Base-by-base conservation (phyloP, 1,140 invertebrate genomes). In the Propsilocerus akamusi region DNA sequence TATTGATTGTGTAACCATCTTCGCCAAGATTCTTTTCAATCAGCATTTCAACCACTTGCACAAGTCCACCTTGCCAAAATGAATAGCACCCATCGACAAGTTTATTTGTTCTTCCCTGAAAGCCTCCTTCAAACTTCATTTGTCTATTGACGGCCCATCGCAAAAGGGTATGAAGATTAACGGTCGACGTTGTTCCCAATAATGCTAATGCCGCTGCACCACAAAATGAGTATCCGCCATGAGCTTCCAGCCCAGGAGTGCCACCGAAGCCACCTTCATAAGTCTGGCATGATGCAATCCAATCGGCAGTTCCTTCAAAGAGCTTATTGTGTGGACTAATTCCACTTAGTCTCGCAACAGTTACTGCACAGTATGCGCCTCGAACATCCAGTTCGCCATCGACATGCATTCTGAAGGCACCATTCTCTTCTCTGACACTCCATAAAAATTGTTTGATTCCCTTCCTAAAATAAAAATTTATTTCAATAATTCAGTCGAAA, bases 241-340 rank as follows among this genome's bases (percentile, higher is more conserved):
- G 96, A 20, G 96, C 96, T 70, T 99, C 96, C 74, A 92, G 80
- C 11, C 87, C 90, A 17, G 94, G 95, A 59, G 75, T 81, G 1
- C 92, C 94, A 48, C 83, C 85, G 75, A 99, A 98, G 1, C 96
- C 96, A 47, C 96, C 96, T 72, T 99, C 96, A 71, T 97, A 99
- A 1, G 93, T 97, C 66, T 97, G 93, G 72, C 93, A 97, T 53
- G 81, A 76, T 1, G 82, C 71, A 57, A 97, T 82, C 91, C 93
- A 99, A 59, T 93, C 80, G 3, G 84, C 83, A 5, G 88, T 88
- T 34, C 78, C 78, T 55, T 83, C 75, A 70, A 95, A 93, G 37
- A 98, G 66, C 20, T 76, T 76, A 50, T 77, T 78, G 20, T 60
- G 63, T 10, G 59, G 58, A 17, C 63, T 59, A 52, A 91, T 69